Evolutionary conservation across 2,888 invertebrate species (phyloP).

Genomic region (Tolmerus cingulatus): DNA sequence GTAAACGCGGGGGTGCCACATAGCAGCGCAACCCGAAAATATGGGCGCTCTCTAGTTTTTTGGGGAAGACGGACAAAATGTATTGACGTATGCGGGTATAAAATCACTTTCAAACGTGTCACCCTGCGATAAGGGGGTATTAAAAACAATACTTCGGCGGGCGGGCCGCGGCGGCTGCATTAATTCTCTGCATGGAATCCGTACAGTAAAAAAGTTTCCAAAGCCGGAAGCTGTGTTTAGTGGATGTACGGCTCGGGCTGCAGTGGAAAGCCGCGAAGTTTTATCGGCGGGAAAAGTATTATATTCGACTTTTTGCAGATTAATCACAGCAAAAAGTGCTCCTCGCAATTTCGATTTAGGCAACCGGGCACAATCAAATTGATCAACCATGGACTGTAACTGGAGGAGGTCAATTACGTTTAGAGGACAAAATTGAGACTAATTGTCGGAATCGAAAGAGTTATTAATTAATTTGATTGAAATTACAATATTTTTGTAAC

Average conservation of each 20-base stretch:
- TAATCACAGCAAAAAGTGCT: constrained; percentile 5
- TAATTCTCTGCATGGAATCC: not conserved
- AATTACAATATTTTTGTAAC: too few relatives aligned
- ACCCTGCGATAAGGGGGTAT: constrained; percentile 40
- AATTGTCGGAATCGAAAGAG: not conserved
- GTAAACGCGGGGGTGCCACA: not conserved
- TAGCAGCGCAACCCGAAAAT: not conserved
- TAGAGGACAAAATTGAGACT: not conserved
- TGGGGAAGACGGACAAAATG: constrained; percentile 35
- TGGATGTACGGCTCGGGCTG: not conserved
- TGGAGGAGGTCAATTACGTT: not conserved
- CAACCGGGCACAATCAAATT: not conserved
- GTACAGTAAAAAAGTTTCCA: not conserved
- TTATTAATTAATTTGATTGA: not conserved
- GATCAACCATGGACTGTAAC: not conserved
- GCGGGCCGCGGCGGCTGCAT: not conserved
- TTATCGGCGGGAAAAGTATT: constrained; percentile 20
- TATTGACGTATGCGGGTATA: constrained; percentile 43
- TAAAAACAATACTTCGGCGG: constrained; percentile 42
- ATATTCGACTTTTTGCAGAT: constrained; percentile 15
- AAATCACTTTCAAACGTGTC: constrained; percentile 47
- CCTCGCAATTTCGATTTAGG: not conserved
- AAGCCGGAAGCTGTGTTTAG: constrained; percentile 33
- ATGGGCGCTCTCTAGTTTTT: not conserved
- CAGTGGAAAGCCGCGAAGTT: constrained; percentile 33